phyloP scores from a whole-genome alignment of 2,797 vertebrate genomes.

The Chelonia mydas region DNA sequence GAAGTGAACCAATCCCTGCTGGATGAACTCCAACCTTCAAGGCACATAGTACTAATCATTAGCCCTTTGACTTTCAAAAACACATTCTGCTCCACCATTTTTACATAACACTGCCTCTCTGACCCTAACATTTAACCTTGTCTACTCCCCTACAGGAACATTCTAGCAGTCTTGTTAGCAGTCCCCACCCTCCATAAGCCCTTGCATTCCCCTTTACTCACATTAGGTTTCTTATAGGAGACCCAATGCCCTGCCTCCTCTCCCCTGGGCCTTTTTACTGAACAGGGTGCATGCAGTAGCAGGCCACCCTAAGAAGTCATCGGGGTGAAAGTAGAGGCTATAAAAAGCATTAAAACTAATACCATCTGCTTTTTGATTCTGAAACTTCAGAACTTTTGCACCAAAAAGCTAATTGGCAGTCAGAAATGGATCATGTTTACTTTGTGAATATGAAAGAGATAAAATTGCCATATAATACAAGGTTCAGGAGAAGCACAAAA shows the following conservation, averaged over 20 bases:
- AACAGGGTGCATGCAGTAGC: background rate
- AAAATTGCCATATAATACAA: too few species aligned
- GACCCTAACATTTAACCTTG: background rate
- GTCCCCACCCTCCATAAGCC: background rate
- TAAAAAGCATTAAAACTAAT: background rate
- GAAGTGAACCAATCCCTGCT: fast-evolving
- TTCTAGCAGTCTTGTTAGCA: background rate
- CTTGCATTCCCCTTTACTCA: background rate
- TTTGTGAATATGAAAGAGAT: background rate
- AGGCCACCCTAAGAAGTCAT: background rate
- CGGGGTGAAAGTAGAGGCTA: background rate
- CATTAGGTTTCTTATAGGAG: background rate
- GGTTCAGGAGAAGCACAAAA: background rate
- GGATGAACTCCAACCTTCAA: background rate
- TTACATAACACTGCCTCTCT: background rate
- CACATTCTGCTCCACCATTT: background rate
- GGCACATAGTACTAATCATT: background rate
- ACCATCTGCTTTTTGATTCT: background rate
- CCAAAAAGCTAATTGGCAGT: background rate
- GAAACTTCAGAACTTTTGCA: slow-evolving; percentile 5
- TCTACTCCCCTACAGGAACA: background rate
- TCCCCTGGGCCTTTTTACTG: background rate
- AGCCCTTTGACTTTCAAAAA: background rate
- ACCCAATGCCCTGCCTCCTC: background rate
- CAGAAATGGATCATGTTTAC: background rate